Evolutionary conservation across 2,888 invertebrate genomes (phyloP).

Genomic region (Griposia aprilina): DNA sequence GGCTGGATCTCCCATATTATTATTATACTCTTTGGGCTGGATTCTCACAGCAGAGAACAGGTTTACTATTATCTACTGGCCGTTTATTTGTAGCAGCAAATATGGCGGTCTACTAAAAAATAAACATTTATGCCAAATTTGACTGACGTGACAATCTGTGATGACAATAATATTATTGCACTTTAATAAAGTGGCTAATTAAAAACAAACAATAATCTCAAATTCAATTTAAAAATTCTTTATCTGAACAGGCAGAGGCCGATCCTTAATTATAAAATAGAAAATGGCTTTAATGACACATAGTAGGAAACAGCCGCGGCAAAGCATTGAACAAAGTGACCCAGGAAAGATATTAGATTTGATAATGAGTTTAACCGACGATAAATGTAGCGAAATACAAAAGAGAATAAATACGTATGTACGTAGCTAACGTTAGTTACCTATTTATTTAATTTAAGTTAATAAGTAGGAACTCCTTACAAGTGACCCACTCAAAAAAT

Average conservation of each 20-base stretch:
- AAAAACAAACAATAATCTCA: not conserved
- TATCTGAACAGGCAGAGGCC: not conserved
- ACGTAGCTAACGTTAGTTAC: constrained; percentile 82
- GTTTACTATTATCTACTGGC: constrained; percentile 13
- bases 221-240: not conserved
- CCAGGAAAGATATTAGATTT: constrained; percentile 90
- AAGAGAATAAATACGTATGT: constrained; percentile 90
- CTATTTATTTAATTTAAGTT: not conserved
- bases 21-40: no score
- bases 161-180: not conserved
- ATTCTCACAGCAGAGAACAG: not conserved
- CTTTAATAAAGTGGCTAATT: not conserved
- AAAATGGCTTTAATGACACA: constrained; percentile 44
- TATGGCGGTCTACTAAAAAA: not conserved
- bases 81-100: not conserved
- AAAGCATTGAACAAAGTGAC: constrained; percentile 87
- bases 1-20: no score
- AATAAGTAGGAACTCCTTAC: not conserved
- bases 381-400: constrained; percentile 88
- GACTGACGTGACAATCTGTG: constrained; percentile 26
- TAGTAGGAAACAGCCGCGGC: constrained; percentile 71
- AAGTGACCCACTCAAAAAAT: not conserved
- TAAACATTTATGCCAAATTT: constrained; percentile 1
- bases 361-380: constrained; percentile 88
- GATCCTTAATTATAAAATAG: not conserved